These are phyloP conservation scores for Aradophagus sp. DNA, from an alignment of 1,140 invertebrate genomes.

Conservation along the genomic window DNA sequence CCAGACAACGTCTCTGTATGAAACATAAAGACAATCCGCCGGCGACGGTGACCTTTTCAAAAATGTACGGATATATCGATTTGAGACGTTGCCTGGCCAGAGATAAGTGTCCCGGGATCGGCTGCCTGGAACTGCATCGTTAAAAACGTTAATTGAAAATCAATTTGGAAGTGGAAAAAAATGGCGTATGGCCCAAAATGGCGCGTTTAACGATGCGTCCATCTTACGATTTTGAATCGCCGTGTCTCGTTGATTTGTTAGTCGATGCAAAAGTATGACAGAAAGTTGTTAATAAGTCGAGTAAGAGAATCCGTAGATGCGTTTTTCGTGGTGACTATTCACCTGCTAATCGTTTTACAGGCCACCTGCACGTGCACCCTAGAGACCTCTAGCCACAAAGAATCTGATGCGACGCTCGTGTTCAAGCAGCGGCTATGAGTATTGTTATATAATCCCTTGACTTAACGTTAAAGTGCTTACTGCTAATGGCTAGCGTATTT, in stretches of 20 bases:
- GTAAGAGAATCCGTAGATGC: not conserved
- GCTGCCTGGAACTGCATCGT: no score
- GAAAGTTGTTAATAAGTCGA: constrained; percentile 16
- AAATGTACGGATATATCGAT: constrained; percentile 67
- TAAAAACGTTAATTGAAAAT: no score
- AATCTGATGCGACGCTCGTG: constrained; percentile 6
- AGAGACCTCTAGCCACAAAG: constrained; percentile 41
- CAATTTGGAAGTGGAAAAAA: no score
- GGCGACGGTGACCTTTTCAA: constrained; percentile 65
- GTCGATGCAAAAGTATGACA: not conserved
- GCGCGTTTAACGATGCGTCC: no score
- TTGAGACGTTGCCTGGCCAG: constrained; percentile 7
- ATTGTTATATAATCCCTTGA: constrained; percentile 32
- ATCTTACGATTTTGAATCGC: not conserved
- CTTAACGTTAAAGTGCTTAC: constrained; percentile 26
- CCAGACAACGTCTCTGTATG: constrained; percentile 38
- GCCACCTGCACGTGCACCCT: constrained; percentile 21
- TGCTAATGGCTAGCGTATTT: constrained; percentile 10
- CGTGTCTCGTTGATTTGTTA: not conserved
- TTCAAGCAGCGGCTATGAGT: constrained; percentile 7
- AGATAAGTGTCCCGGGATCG: not conserved
- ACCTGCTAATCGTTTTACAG: constrained; percentile 21
- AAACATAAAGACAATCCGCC: constrained; percentile 19
- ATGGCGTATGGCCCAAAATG: no score
- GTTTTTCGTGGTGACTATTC: constrained; percentile 14